phyloP scores from a whole-genome alignment of 2,797 vertebrate species.

The Cebuella pygmaea region DNA sequence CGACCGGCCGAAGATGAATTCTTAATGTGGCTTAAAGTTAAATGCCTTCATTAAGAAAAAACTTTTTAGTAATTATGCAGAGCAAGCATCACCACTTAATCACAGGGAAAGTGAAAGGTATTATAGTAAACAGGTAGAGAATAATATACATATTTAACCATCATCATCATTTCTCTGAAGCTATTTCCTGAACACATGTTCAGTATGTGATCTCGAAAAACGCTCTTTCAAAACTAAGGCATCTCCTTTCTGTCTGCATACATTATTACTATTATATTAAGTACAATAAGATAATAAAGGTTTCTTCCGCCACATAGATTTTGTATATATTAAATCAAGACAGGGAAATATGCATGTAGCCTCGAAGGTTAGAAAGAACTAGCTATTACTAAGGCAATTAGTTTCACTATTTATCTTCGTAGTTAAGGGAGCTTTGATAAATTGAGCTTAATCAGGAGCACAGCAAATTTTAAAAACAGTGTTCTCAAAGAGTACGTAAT shows the following conservation, averaged over 20 bases:
- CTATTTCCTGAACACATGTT: slow-evolving; percentile 23
- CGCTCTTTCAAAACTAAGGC: background rate
- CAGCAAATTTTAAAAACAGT: background rate
- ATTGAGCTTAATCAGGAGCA: background rate
- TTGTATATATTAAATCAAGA: background rate
- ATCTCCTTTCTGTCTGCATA: background rate
- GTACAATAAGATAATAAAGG: background rate
- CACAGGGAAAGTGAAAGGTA: background rate
- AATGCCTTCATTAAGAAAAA: slow-evolving; percentile 3
- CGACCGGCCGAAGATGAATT: background rate
- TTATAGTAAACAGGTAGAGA: background rate
- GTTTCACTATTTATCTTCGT: background rate
- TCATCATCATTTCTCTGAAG: background rate
- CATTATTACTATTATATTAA: background rate
- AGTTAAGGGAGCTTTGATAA: background rate
- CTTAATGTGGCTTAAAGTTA: slow-evolving; percentile 20
- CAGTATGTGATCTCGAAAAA: background rate
- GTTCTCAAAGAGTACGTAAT: background rate
- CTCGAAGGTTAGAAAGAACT: background rate
- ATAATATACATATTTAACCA: background rate
- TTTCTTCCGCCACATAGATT: background rate
- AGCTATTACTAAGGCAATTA: background rate
- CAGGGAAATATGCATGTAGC: background rate
- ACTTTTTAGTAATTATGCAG: slow-evolving; percentile 33
- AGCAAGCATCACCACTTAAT: background rate